Conservation (phyloP, 2,113 vertebrate genomes). For the Malurus elegans region DNA sequence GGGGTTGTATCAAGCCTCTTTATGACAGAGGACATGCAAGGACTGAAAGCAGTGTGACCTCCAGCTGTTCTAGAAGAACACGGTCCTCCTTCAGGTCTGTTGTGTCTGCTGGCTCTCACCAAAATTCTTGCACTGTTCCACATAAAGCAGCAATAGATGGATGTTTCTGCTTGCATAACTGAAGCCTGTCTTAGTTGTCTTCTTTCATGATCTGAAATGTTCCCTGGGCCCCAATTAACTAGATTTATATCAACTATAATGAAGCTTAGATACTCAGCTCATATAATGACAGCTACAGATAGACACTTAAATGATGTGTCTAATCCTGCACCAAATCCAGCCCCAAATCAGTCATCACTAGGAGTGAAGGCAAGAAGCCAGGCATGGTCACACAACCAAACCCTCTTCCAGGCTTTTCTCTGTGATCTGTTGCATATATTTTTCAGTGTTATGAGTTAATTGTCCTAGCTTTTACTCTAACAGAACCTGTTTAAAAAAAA, state of each 20-base stretch:
- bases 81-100: not conserved
- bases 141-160: not conserved
- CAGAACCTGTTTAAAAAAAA: not conserved
- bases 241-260: not conserved
- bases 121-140: not conserved
- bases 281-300: not conserved
- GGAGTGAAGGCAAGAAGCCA: not conserved
- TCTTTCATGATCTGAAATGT: not conserved
- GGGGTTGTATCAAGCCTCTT: fast-evolving
- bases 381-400: not conserved
- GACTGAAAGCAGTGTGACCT: not conserved
- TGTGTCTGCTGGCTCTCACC: not conserved
- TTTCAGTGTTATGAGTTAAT: not conserved
- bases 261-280: not conserved
- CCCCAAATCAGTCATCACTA: not conserved
- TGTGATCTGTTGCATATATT: not conserved
- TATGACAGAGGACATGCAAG: not conserved
- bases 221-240: not conserved
- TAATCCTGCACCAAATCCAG: not conserved
- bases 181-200: not conserved
- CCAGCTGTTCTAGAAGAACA: not conserved
- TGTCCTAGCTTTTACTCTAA: not conserved
- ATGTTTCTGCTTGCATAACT: not conserved
- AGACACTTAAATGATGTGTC: not conserved
- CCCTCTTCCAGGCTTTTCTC: not conserved